Evolutionary conservation across 2,888 invertebrate species (phyloP), one percentile per base, ranked within the genome.

Genomic region (Plebejus melissa): DNA sequence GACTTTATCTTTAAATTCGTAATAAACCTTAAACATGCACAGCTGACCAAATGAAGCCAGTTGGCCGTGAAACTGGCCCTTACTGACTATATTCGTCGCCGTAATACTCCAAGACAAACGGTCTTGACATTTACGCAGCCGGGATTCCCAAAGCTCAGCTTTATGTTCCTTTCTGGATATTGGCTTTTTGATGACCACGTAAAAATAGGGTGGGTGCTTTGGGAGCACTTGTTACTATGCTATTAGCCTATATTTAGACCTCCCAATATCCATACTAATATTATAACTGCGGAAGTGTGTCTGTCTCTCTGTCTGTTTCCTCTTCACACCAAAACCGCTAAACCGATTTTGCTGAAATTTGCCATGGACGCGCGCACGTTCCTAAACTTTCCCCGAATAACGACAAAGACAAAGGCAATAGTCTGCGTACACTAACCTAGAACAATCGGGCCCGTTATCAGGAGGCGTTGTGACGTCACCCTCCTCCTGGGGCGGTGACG

Each of bases 391-490:
- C 50, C 13, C 50, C 3, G 50, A 50, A 50, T 58, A 22, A 22
- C 58, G 58, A 58, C 22, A 22, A 16, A 4, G 22, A 7, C 58
- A 60, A 32, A 2, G 32, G 32, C 32, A 9, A 22, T 22, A 38
- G 41, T 9, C 41, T 22, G 7, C 60, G 60, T 60, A 22, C 28
- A 60, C 28, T 60, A 60, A 36, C 76, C 50, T 74, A 28, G 22
- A 69, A 74, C 16, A 50, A 65, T 74, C 69, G n/a, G 50, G 36
- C 5, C 36, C 70, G 77, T 80, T 79, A 78, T 60, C 60, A 9
- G 60, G 60, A 54, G 28, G 65, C 28, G 46, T 6, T 11, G 22
- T 58, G 72, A 74, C 54, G 54, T 54, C 54, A 54, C 54, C 54
- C 16, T 13, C 54, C 54, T 54, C 16, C 46, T 46, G 16, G 16